A percentile compares a stretch with the other conserved stretches of the same genome.
These are phyloP conservation scores for Penaeus indicus DNA, from an alignment of 1,140 invertebrate genomes.

Conservation along the genomic window DNA sequence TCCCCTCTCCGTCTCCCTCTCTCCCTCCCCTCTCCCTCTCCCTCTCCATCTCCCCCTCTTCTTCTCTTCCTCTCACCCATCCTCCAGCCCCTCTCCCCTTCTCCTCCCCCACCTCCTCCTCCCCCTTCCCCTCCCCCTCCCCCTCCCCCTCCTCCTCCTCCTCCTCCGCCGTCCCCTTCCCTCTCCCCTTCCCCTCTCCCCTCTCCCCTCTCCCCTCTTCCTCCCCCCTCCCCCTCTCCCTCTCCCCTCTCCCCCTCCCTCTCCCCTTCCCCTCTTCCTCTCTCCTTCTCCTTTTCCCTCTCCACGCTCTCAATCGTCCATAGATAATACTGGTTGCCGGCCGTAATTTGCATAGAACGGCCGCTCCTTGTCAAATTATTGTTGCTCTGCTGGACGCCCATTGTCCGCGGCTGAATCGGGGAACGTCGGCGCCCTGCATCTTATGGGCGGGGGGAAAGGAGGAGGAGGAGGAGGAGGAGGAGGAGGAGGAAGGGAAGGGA, in stretches of 20 bases:
- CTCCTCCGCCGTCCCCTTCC: background rate
- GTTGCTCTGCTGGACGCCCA: conserved; percentile 12
- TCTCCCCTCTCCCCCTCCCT: background rate
- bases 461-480: background rate
- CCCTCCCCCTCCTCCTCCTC: background rate
- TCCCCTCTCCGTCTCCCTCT: too few relatives aligned
- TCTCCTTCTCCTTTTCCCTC: background rate
- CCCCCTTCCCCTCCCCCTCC: background rate
- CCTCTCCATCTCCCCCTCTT: too few relatives aligned
- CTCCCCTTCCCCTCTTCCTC: background rate
- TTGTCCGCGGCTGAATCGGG: background rate
- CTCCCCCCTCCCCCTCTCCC: background rate
- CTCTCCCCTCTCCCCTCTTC: background rate
- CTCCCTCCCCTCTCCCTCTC: too few relatives aligned
- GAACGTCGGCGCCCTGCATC: too few relatives aligned
- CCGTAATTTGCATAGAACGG: conserved; percentile 44
- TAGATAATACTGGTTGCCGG: conserved; percentile 33
- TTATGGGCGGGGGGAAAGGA: background rate
- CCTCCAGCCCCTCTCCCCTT: too few relatives aligned
- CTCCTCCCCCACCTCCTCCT: too few relatives aligned
- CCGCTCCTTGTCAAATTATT: conserved; percentile 37
- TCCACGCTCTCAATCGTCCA: conserved; percentile 30
- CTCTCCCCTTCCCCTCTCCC: background rate
- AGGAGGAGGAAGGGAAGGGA: background rate
- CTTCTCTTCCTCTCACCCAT: too few relatives aligned